Percentiles rank a stretch among this genome's conserved stretches.
Conservation (phyloP, 2,797 vertebrate genomes). For the Pempheris klunzingeri region DNA sequence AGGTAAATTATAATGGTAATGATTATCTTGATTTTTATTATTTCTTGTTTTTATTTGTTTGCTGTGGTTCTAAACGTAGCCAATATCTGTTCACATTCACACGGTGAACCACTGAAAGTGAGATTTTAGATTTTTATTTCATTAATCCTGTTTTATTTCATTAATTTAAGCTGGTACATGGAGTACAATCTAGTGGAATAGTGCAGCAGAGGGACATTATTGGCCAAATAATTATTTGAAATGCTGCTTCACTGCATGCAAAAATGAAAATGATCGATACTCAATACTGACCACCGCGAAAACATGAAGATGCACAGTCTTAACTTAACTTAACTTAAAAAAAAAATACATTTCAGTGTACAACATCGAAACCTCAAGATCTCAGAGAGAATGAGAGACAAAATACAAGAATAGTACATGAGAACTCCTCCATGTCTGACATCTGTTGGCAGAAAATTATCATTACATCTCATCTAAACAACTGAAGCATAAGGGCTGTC, state of each 20-base stretch:
- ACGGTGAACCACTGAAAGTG: background rate
- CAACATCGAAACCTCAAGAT: background rate
- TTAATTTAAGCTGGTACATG: background rate
- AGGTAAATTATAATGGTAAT: too few relatives aligned
- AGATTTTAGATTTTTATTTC: background rate
- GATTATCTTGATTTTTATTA: background rate
- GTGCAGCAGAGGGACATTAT: background rate
- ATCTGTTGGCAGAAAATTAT: slow-evolving; percentile 27
- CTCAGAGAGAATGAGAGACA: background rate
- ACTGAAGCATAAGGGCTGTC: background rate
- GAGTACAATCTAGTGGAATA: background rate
- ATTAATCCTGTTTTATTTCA: background rate
- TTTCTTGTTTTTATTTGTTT: background rate
- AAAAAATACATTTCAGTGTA: too few relatives aligned
- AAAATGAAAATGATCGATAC: background rate
- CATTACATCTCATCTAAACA: slow-evolving; percentile 7
- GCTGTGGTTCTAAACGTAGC: background rate
- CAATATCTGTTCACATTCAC: slow-evolving; percentile 1
- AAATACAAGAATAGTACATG: background rate
- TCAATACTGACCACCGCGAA: too few relatives aligned
- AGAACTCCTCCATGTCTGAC: background rate
- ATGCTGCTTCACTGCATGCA: background rate
- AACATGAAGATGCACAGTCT: too few relatives aligned
- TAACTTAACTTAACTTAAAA: too few relatives aligned
- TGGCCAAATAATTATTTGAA: background rate